A percentile compares a stretch with the other conserved stretches of the same genome.
These are phyloP conservation scores for Thermophis baileyi DNA, from an alignment of 2,113 vertebrate genomes.

Conservation along the genomic window DNA sequence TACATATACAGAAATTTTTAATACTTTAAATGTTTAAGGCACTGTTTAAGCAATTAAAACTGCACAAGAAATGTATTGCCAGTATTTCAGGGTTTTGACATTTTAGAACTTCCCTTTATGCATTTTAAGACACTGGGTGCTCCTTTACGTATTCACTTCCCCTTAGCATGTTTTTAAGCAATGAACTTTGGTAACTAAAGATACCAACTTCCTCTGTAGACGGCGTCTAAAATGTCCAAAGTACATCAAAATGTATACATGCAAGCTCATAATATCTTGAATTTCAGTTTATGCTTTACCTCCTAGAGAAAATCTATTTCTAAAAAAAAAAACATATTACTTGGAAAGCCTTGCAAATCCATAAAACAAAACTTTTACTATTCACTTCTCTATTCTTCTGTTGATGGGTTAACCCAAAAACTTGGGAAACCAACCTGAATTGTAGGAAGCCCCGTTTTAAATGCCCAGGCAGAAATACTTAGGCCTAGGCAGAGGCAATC, in stretches of 20 bases:
- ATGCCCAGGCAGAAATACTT: background rate
- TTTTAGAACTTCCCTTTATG: background rate
- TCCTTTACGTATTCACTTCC: background rate
- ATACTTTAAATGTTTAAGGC: background rate
- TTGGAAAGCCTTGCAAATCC: background rate
- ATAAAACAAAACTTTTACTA: background rate
- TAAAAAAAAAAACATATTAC: background rate
- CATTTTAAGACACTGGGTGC: background rate
- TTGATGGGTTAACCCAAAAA: background rate
- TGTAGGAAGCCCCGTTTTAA: background rate
- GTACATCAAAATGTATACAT: background rate
- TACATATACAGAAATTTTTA: background rate
- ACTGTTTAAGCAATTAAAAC: background rate
- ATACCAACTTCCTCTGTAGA: background rate
- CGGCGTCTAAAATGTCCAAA: background rate
- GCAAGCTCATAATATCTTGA: too few species aligned
- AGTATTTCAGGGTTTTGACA: background rate
- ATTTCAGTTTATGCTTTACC: background rate
- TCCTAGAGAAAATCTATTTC: background rate
- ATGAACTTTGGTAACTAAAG: background rate
- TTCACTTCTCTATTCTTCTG: background rate
- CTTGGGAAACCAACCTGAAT: background rate
- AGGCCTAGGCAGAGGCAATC: background rate
- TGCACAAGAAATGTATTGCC: background rate
- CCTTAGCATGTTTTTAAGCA: background rate